Evolutionary conservation across 2,113 vertebrate species (phyloP).

Genomic region (Centropus unirufus): DNA sequence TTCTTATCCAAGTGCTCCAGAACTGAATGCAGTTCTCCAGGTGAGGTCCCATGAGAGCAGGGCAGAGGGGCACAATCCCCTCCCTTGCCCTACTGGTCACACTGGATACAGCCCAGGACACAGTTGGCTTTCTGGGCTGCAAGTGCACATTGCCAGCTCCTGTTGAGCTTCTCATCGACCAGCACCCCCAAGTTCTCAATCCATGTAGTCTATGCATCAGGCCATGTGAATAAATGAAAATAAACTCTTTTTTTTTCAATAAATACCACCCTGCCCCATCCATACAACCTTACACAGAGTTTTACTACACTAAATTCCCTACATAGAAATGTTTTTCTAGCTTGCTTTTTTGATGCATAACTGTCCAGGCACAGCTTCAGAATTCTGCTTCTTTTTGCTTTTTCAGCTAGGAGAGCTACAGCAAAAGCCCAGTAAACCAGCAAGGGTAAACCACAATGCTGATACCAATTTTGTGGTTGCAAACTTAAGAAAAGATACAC

Average conservation of each 20-base stretch:
- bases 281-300: not conserved
- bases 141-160: too few species aligned
- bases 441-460: constrained; percentile 25
- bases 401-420: not conserved
- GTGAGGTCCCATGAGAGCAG: too few species aligned
- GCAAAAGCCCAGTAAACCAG: constrained; percentile 9
- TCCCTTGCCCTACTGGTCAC: too few species aligned
- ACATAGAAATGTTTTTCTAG: not conserved
- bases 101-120: too few species aligned
- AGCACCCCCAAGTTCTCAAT: too few species aligned
- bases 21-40: too few species aligned
- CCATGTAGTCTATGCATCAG: not conserved
- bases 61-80: too few species aligned
- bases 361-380: not conserved
- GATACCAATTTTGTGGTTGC: constrained; percentile 4
- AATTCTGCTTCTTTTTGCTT: not conserved
- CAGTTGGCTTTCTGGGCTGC: too few species aligned
- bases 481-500: not conserved
- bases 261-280: fast-evolving
- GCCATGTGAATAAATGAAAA: not conserved
- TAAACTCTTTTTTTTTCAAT: not conserved
- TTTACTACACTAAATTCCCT: not conserved
- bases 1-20: too few species aligned
- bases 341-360: not conserved
- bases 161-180: too few species aligned